Evolutionary conservation across 2,888 invertebrate species (phyloP).

Genomic region (Acleris emargana): DNA sequence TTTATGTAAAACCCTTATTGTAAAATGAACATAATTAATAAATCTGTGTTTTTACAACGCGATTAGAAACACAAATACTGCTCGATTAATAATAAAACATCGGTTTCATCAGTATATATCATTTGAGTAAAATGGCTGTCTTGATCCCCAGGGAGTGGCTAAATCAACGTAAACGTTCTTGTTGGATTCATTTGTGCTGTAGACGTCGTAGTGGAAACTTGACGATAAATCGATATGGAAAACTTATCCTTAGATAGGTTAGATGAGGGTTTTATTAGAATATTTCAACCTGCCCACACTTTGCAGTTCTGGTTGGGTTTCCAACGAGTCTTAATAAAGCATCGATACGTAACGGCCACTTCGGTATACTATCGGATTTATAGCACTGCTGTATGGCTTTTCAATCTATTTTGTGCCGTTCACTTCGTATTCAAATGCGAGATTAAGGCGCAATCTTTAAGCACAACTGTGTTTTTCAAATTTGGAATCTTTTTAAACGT

Average conservation of each 20-base stretch:
- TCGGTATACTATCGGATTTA: slow-evolving; percentile 51
- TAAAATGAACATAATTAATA: no score
- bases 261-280: slow-evolving; percentile 57
- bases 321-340: slow-evolving; percentile 55
- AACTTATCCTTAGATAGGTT: slow-evolving; percentile 55
- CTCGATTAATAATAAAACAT: no score
- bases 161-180: slow-evolving; percentile 3
- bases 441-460: slow-evolving; percentile 40
- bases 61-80: no score
- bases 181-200: background rate
- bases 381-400: slow-evolving; percentile 48
- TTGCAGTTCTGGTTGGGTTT: slow-evolving; percentile 53
- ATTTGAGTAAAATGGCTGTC: background rate
- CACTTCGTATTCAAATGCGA: slow-evolving; percentile 45
- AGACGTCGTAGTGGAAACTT: background rate
- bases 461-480: slow-evolving; percentile 50
- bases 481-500: slow-evolving; percentile 47
- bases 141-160: background rate
- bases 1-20: no score
- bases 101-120: no score
- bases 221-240: slow-evolving; percentile 46
- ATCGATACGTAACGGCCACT: slow-evolving; percentile 56
- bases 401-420: slow-evolving; percentile 44
- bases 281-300: slow-evolving; percentile 55
- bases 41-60: no score